Evolutionary conservation across 1,140 invertebrate genomes (phyloP).

Genomic region (Chymomyza costata): DNA sequence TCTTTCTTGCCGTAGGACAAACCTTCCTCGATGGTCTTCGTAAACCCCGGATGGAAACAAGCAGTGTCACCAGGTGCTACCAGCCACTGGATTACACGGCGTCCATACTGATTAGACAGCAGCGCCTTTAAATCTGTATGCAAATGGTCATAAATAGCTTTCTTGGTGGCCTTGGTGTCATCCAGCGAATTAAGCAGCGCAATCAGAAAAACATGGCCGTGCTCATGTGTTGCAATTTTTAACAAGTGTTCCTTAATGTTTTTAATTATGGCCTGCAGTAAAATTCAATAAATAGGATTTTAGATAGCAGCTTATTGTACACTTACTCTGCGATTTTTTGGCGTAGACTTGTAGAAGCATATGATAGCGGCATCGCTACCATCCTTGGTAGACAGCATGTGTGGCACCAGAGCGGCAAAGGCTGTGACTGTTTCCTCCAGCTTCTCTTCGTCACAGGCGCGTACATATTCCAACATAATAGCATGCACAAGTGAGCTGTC

Average conservation of each 20-base stretch:
- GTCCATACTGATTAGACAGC: slow-evolving; percentile 83
- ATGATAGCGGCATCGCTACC: slow-evolving; percentile 87
- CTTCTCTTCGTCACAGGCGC: slow-evolving; percentile 79
- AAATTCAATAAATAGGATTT: not conserved
- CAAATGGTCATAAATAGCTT: slow-evolving; percentile 86
- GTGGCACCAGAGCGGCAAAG: slow-evolving; percentile 82
- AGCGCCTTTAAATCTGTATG: slow-evolving; percentile 84
- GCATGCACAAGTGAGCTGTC: slow-evolving; percentile 84
- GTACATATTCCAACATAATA: slow-evolving; percentile 88
- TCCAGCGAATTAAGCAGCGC: slow-evolving; percentile 93
- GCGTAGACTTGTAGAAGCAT: slow-evolving; percentile 84
- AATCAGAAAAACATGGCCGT: slow-evolving; percentile 89
- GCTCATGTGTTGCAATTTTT: slow-evolving; percentile 88
- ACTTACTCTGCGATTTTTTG: slow-evolving; percentile 72
- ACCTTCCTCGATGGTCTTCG: slow-evolving; percentile 84
- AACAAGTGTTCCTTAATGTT: slow-evolving; percentile 89
- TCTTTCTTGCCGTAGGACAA: slow-evolving; percentile 89
- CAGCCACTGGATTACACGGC: slow-evolving; percentile 87
- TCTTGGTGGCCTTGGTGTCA: slow-evolving; percentile 92
- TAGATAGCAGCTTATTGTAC: not conserved
- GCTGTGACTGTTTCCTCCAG: slow-evolving; percentile 83
- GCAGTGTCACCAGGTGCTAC: slow-evolving; percentile 85
- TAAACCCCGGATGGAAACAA: slow-evolving; percentile 85
- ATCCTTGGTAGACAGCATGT: slow-evolving; percentile 88
- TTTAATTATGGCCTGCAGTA: slow-evolving; percentile 82